Evolutionary conservation across 1,140 invertebrate species (phyloP), one percentile per base, ranked within the genome.

Genomic region (Ylistrum balloti): DNA sequence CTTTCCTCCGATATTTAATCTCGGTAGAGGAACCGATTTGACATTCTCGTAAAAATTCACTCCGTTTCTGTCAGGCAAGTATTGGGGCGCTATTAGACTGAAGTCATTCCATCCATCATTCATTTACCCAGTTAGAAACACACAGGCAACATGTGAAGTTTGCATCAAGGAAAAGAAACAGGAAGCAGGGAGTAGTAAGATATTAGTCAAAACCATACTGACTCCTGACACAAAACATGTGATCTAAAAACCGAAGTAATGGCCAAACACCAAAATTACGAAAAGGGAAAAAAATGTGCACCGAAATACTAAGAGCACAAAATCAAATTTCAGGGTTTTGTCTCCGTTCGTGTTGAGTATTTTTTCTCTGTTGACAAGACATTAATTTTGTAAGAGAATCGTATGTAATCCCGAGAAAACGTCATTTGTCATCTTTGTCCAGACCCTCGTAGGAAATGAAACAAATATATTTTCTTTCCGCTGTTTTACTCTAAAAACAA

Each of bases 21-120:
- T n/a, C 56, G n/a, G 56, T n/a, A 74, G 56, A 74, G 56, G 56
- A 74, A 74, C 56, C 56, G 56, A 74, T 74, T 74, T 74, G 56
- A 74, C 56, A 74, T 74, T 74, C 56, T 74, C 56, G 56, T 74
- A 74, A 74, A 74, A 74, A 28, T 74, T 74, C 56, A 74, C 56
- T 74, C 56, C 5, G 56, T 74, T 74, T 74, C 56, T 74, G 56
- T 74, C 56, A 74, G 56, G 28, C 56, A 74, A 74, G 56, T 74
- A 74, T 74, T 74, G 56, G 56, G n/a, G 56, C 1, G 56, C 56
- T 74, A 74, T 74, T 74, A 74, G 56, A 74, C 22, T 3, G 9
- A n/a, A 74, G 56, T n/a, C 17, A n/a, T 22, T 7, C 56, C 22
- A 74, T 74, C 56, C 56, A 74, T 74, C 56, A 74, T 11, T 74